phyloP scores from a whole-genome alignment of 2,113 vertebrate species.

The Nothocercus julius region DNA sequence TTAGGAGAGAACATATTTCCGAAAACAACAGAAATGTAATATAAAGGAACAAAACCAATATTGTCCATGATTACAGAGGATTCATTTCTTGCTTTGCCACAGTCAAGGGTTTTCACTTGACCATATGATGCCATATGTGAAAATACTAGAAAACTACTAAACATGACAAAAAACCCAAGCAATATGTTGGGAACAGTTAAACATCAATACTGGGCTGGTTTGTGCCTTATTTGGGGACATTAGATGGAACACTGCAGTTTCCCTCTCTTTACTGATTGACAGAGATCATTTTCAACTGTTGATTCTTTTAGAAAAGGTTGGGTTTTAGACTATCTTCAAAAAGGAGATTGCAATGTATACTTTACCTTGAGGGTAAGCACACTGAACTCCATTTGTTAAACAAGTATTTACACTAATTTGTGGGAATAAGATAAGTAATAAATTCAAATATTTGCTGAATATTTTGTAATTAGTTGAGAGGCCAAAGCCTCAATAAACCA shows the following conservation, averaged over 20 bases:
- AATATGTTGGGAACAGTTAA: background rate
- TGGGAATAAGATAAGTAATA: conserved; percentile 64
- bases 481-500: conserved; percentile 44
- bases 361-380: conserved; percentile 74
- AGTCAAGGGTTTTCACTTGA: background rate
- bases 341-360: conserved; percentile 64
- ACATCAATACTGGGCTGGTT: background rate
- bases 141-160: background rate
- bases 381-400: conserved; percentile 77
- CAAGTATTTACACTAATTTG: conserved; percentile 65
- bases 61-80: background rate
- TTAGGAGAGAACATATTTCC: background rate
- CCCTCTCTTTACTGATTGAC: conserved; percentile 18
- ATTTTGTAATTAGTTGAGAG: conserved; percentile 76
- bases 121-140: background rate
- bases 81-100: background rate
- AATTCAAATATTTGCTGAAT: conserved; percentile 79
- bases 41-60: background rate
- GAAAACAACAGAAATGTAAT: background rate
- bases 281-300: conserved; percentile 13
- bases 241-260: background rate
- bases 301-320: conserved; percentile 30
- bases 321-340: conserved; percentile 22
- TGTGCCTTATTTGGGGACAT: background rate
- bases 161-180: background rate